Evolutionary conservation across 2,113 vertebrate genomes (phyloP).

Genomic region (Symphodus melops): DNA sequence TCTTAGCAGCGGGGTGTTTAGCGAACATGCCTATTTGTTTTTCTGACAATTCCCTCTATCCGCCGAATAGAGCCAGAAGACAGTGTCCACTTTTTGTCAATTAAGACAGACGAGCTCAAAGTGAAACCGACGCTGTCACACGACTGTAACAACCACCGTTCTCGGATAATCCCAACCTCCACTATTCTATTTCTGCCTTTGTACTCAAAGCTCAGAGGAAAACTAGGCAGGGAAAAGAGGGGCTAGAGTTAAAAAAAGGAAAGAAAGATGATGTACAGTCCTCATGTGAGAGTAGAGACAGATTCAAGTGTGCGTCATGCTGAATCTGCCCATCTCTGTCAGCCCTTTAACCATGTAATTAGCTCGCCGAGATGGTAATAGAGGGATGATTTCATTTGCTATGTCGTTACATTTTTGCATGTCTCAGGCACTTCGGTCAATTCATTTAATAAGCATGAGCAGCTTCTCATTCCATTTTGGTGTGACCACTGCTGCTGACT

Average conservation of each 20-base stretch:
- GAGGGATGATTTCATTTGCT: constrained; percentile 71
- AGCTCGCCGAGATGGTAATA: constrained; percentile 66
- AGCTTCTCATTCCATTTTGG: constrained; percentile 53
- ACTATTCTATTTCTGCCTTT: constrained; percentile 44
- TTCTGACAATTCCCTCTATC: constrained; percentile 50
- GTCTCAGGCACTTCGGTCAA: constrained; percentile 70
- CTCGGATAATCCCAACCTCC: constrained; percentile 32
- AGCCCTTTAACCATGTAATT: constrained; percentile 70
- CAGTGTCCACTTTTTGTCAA: constrained; percentile 61
- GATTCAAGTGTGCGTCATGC: constrained; percentile 31
- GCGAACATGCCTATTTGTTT: constrained; percentile 70
- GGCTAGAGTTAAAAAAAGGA: neutral
- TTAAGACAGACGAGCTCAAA: constrained; percentile 62
- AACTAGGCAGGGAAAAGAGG: constrained; percentile 37
- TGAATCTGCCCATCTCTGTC: constrained; percentile 58
- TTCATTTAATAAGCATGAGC: constrained; percentile 79
- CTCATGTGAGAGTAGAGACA: constrained; percentile 32
- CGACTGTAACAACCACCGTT: constrained; percentile 5
- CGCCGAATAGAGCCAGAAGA: constrained; percentile 21
- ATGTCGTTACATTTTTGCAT: constrained; percentile 72
- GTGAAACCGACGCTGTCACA: constrained; percentile 28
- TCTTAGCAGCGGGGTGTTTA: constrained; percentile 65
- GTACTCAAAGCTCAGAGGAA: constrained; percentile 22
- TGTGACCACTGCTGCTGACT: constrained; percentile 44
- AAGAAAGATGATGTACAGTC: constrained; percentile 29